Percentiles rank a stretch among this genome's conserved stretches.
Conservation (phyloP, 1,140 invertebrate species). For the Heliconius eleuchia region DNA sequence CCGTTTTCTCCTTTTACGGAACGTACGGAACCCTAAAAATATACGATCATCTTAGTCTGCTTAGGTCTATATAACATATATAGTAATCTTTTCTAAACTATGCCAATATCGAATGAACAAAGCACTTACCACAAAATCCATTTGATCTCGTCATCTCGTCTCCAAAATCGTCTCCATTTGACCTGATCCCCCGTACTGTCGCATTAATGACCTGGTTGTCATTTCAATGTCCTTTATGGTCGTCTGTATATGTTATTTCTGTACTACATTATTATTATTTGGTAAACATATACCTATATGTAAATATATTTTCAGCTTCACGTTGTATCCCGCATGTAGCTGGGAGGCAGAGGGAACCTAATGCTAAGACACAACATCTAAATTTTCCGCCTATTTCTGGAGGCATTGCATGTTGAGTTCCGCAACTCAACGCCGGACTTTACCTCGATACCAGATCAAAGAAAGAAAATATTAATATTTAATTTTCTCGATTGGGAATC, state of each 20-base stretch:
- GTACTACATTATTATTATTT: not conserved
- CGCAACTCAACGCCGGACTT: no score
- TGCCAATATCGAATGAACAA: not conserved
- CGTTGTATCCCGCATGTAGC: no score
- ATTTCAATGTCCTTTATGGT: not conserved
- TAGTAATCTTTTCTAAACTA: not conserved
- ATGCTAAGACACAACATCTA: no score
- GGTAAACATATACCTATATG: not conserved
- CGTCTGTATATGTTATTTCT: not conserved
- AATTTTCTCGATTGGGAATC: no score
- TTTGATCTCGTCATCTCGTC: not conserved
- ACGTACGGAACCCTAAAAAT: no score
- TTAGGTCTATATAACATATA: not conserved
- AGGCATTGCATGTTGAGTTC: no score
- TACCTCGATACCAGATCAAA: no score
- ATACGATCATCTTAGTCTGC: not conserved
- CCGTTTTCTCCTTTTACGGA: no score
- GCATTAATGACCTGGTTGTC: not conserved
- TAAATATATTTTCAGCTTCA: no score
- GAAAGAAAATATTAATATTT: no score
- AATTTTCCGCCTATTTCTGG: no score
- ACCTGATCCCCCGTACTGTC: not conserved
- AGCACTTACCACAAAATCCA: constrained; percentile 18
- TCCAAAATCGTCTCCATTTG: constrained; percentile 18
- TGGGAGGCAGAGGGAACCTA: no score